Conservation (phyloP, 2,888 invertebrate species). For the Strigamia transsilvanica region DNA sequence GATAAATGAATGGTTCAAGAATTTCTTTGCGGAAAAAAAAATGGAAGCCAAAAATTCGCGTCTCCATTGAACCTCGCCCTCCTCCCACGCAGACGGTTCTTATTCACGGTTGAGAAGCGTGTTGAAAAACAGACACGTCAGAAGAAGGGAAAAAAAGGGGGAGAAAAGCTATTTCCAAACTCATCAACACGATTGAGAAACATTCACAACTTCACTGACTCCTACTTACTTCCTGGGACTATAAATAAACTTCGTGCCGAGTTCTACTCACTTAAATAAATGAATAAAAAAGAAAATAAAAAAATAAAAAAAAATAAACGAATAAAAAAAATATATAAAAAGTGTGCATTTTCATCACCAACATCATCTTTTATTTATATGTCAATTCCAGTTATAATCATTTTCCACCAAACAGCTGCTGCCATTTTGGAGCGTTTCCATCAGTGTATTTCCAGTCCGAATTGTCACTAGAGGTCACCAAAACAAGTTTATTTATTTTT, state of each 20-base stretch:
- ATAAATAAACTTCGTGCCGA: not conserved
- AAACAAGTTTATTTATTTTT: no score
- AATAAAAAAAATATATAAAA: not conserved
- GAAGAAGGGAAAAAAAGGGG: not conserved
- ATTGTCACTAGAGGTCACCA: no score
- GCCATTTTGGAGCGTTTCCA: not conserved
- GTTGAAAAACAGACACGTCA: slow-evolving; percentile 8
- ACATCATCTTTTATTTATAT: not conserved
- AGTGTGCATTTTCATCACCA: not conserved
- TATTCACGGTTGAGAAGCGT: slow-evolving; percentile 2
- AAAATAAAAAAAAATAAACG: not conserved
- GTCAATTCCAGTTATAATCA: not conserved
- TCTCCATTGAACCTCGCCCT: not conserved
- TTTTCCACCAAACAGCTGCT: not conserved
- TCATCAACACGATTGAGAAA: slow-evolving; percentile 8
- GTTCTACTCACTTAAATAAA: not conserved
- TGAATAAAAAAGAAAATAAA: not conserved
- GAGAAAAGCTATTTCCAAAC: slow-evolving; percentile 8
- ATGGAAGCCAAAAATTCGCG: not conserved
- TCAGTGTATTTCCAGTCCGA: not conserved
- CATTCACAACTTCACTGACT: slow-evolving; percentile 3
- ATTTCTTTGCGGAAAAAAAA: not conserved
- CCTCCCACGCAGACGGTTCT: not conserved
- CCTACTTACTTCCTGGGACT: not conserved
- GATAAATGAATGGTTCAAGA: no score